Conservation (phyloP, 2,888 invertebrate species). For the Cantharis flavilabris region DNA sequence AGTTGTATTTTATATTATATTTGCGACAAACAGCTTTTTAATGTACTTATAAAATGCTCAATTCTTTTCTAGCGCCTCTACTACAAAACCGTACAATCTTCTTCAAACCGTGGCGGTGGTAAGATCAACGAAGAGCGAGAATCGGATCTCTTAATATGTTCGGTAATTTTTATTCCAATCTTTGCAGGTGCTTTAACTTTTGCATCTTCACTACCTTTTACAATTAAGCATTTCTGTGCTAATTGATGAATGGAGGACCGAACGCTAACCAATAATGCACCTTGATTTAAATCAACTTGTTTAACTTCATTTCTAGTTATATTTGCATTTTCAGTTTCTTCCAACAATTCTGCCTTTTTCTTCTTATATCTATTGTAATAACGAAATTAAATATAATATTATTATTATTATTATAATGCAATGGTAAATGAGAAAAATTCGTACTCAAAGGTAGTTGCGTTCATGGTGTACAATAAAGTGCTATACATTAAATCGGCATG, state of each 20-base stretch:
- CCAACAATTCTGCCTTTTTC: conserved; percentile 57
- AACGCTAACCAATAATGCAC: conserved; percentile 62
- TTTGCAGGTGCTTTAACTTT: not conserved
- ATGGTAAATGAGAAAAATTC: conserved; percentile 1
- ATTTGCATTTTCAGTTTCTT: conserved; percentile 56
- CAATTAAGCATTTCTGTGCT: conserved; percentile 53
- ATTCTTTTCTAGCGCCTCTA: not conserved
- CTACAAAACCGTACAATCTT: conserved; percentile 9
- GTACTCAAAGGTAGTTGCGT: conserved; percentile 44
- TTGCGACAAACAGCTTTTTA: not conserved
- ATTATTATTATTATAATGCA: not conserved
- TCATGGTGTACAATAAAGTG: conserved; percentile 44
- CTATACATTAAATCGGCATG: conserved; percentile 42
- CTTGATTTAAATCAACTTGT: conserved; percentile 56
- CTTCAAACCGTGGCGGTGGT: conserved; percentile 9
- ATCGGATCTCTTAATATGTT: not conserved
- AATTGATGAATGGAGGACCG: conserved; percentile 64
- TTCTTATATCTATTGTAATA: conserved; percentile 54
- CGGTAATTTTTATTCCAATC: not conserved
- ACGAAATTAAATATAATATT: not conserved
- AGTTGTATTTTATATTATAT: not conserved
- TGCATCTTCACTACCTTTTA: conserved; percentile 14
- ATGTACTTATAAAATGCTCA: not conserved
- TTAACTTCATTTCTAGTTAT: conserved; percentile 54
- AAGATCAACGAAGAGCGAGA: not conserved